A percentile compares a stretch with the other conserved stretches of the same genome.
phyloP scores from a whole-genome alignment of 2,888 invertebrate genomes.

The Hylaea fasciaria region DNA sequence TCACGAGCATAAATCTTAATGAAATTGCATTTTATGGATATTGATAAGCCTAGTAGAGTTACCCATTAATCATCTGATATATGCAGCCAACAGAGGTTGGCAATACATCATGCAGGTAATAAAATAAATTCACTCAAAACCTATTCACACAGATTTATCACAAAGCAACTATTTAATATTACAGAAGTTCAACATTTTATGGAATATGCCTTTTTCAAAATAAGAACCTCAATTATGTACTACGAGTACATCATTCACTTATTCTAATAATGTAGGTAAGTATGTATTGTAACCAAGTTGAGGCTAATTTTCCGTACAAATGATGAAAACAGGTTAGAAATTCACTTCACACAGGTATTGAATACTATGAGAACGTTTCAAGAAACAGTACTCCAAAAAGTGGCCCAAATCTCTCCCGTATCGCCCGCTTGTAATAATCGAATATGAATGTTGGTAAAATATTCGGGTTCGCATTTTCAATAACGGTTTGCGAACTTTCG shows the following conservation, averaged over 20 bases:
- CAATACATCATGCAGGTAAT: constrained; percentile 31
- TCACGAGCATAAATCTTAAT: constrained; percentile 42
- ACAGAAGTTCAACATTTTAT: not conserved
- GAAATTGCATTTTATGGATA: constrained; percentile 45
- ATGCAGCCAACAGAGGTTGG: constrained; percentile 28
- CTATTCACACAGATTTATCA: constrained; percentile 19
- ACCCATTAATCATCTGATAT: constrained; percentile 40
- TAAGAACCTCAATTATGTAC: too few relatives aligned
- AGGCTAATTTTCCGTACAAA: not conserved
- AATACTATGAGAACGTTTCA: constrained; percentile 11
- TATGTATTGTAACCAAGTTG: not conserved
- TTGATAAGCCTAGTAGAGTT: constrained; percentile 43
- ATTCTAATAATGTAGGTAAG: not conserved
- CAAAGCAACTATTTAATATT: constrained; percentile 7
- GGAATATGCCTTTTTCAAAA: too few relatives aligned
- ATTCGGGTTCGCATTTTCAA: constrained; percentile 67
- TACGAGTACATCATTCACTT: not conserved
- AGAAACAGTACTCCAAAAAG: constrained; percentile 17
- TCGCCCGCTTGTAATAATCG: constrained; percentile 43
- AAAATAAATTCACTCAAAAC: constrained; percentile 25
- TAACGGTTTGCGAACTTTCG: constrained; percentile 70
- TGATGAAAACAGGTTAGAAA: not conserved
- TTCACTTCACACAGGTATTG: constrained; percentile 7
- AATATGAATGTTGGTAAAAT: constrained; percentile 58
- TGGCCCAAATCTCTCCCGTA: constrained; percentile 37